A percentile compares a stretch with the other conserved stretches of the same genome.
These are phyloP conservation scores for Hemibagrus guttatus DNA, from an alignment of 2,797 vertebrate genomes.

Conservation along the genomic window DNA sequence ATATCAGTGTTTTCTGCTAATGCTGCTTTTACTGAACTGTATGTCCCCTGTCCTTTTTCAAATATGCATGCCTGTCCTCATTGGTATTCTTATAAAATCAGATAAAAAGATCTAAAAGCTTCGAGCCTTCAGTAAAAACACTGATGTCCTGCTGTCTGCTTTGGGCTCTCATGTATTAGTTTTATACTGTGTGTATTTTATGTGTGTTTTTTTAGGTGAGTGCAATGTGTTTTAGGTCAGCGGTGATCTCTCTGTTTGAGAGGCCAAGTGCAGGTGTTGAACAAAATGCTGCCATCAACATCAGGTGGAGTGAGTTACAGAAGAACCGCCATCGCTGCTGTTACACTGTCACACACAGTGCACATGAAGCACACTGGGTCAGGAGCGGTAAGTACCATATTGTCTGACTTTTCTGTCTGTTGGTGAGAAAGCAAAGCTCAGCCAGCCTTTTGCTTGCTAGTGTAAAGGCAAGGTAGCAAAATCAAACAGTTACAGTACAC, in stretches of 20 bases:
- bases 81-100: neutral
- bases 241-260: constrained; percentile 74
- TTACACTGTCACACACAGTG: constrained; percentile 68
- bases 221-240: constrained; percentile 73
- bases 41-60: neutral
- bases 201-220: constrained; percentile 67
- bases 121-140: neutral
- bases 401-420: neutral
- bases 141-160: neutral
- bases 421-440: neutral
- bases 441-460: neutral
- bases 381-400: constrained; percentile 75
- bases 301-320: constrained; percentile 78
- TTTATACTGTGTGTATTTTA: constrained; percentile 35
- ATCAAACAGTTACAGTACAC: neutral
- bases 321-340: constrained; percentile 77
- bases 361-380: constrained; percentile 78
- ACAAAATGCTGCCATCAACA: constrained; percentile 65
- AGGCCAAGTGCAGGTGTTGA: constrained; percentile 59
- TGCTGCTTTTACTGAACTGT: constrained; percentile 6
- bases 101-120: neutral
- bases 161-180: neutral
- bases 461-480: neutral
- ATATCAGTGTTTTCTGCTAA: neutral
- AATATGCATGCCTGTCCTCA: neutral